A percentile compares a stretch with the other conserved stretches of the same genome.
These are phyloP conservation scores for Poecilia latipinna DNA, from an alignment of 2,113 vertebrate genomes.

Conservation along the genomic window DNA sequence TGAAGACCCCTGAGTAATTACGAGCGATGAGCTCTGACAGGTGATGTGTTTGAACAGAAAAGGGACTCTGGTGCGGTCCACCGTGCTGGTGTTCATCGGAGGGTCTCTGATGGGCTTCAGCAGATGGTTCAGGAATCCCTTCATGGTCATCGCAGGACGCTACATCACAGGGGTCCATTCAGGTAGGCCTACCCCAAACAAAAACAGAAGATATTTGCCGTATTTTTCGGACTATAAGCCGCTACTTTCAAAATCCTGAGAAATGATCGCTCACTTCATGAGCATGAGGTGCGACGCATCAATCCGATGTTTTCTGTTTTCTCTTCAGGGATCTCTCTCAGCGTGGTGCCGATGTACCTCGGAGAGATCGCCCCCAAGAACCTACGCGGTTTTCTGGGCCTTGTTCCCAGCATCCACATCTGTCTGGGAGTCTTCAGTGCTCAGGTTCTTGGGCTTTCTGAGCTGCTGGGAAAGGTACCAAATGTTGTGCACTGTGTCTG, in stretches of 20 bases:
- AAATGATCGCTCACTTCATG: background rate
- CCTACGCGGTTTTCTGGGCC: constrained; percentile 86
- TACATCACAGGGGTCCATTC: constrained; percentile 88
- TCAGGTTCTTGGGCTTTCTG: constrained; percentile 86
- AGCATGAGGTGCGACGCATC: background rate
- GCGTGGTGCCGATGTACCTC: constrained; percentile 91
- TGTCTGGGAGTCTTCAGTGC: constrained; percentile 89
- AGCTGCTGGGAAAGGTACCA: constrained; percentile 85
- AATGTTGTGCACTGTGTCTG: background rate
- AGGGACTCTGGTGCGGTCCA: constrained; percentile 82
- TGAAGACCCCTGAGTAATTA: background rate
- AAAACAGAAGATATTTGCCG: too few species aligned
- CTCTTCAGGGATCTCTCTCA: constrained; percentile 86
- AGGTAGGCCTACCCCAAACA: constrained; percentile 69
- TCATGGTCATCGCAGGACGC: constrained; percentile 87
- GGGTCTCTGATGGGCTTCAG: constrained; percentile 86
- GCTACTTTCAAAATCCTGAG: background rate
- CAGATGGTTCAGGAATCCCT: constrained; percentile 73
- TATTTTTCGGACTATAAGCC: background rate
- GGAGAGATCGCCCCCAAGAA: constrained; percentile 90
- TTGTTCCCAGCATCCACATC: constrained; percentile 90
- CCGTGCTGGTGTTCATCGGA: constrained; percentile 83
- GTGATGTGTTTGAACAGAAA: constrained; percentile 77
- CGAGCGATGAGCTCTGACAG: background rate
- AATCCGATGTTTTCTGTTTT: background rate